phyloP scores from a whole-genome alignment of 2,797 vertebrate genomes.

The Arremon aurantiirostris region DNA sequence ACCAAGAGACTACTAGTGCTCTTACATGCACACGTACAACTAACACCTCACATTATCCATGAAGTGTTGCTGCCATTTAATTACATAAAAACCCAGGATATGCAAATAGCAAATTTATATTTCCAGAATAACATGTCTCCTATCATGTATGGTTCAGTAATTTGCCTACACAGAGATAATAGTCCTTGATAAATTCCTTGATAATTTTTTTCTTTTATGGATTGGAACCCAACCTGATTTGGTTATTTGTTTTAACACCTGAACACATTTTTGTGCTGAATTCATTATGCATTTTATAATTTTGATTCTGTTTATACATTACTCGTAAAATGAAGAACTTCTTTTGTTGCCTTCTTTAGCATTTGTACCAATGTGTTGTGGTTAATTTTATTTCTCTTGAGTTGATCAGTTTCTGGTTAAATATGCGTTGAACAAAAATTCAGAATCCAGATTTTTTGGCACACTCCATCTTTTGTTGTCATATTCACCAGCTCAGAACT shows the following conservation, averaged over 20 bases:
- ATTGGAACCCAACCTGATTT: not conserved
- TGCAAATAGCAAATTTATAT: not conserved
- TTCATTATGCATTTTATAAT: not conserved
- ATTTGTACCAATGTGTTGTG: not conserved
- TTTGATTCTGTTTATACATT: not conserved
- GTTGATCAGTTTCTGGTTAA: not conserved
- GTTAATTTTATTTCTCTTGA: not conserved
- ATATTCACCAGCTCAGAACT: not conserved
- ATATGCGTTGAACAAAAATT: not conserved
- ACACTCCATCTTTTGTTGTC: not conserved
- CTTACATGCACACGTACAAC: rapidly evolving
- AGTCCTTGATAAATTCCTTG: not conserved
- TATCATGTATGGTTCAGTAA: not conserved
- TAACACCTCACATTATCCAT: not conserved
- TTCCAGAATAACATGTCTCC: not conserved
- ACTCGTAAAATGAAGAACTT: not conserved
- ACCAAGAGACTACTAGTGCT: not conserved
- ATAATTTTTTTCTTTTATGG: not conserved
- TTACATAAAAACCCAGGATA: not conserved
- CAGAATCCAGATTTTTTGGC: not conserved
- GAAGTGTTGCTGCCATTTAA: not conserved
- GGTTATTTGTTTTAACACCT: not conserved
- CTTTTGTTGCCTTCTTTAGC: not conserved
- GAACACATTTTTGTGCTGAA: not conserved
- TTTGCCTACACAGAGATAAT: not conserved